Percentiles rank a stretch among this genome's conserved stretches.
Evolutionary conservation across 2,113 vertebrate species (phyloP).

Genomic region (Serinus canaria): DNA sequence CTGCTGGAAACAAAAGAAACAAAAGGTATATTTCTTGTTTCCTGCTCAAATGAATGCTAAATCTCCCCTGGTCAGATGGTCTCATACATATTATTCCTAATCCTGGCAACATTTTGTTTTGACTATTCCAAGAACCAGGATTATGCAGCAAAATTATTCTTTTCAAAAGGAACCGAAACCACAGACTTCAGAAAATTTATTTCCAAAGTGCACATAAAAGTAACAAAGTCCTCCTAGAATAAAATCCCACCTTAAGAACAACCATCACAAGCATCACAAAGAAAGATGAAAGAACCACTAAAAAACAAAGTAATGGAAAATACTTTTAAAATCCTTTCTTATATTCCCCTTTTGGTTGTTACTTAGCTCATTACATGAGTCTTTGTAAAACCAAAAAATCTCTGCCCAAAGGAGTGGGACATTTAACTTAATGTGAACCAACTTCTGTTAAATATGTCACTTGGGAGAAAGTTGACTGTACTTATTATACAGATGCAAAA

Average conservation of each 20-base stretch:
- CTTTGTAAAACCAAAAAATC: background rate
- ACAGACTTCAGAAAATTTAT: background rate
- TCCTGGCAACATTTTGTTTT: background rate
- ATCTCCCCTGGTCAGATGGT: background rate
- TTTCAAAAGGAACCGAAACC: background rate
- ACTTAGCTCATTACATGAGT: background rate
- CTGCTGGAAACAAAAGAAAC: background rate
- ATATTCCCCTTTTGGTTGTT: background rate
- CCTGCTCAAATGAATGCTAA: background rate
- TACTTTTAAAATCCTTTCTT: background rate
- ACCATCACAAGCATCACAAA: background rate
- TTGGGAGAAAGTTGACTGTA: background rate
- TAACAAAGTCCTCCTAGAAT: background rate
- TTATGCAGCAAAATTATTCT: background rate
- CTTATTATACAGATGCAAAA: background rate
- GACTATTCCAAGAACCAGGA: background rate
- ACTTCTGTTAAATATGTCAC: background rate
- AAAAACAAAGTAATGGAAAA: background rate
- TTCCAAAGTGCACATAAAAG: background rate
- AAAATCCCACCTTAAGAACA: background rate
- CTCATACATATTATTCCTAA: background rate
- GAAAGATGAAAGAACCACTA: background rate
- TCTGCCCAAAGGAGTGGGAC: background rate
- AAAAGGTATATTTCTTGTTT: background rate
- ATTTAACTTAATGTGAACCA: background rate